Evolutionary conservation across 2,113 vertebrate species (phyloP).

Genomic region (Cavia aperea): DNA sequence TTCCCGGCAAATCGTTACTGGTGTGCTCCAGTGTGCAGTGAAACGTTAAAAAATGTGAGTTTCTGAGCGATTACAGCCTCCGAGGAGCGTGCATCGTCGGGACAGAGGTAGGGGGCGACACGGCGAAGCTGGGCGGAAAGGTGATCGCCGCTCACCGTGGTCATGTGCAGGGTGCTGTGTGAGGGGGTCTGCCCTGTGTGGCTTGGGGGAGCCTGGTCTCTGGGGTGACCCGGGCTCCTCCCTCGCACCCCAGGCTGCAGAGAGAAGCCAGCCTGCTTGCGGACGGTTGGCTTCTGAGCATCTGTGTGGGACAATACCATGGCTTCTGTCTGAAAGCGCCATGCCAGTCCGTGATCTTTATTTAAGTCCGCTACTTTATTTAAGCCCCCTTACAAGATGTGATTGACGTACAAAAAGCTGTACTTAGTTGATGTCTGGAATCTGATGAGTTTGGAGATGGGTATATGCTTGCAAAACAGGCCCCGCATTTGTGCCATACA

Average conservation of each 20-base stretch:
- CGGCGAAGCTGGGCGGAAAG: neutral
- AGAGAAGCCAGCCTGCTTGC: neutral
- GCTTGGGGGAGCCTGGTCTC: neutral
- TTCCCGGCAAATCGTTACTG: constrained; percentile 62
- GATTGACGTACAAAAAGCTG: neutral
- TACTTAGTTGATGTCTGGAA: neutral
- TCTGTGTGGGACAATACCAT: too few relatives aligned
- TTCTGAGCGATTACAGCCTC: neutral
- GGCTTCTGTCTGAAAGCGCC: neutral
- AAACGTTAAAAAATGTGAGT: constrained; percentile 37
- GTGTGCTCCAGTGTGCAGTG: constrained; percentile 42
- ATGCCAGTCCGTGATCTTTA: neutral
- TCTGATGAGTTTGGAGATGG: neutral
- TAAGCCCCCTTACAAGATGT: neutral
- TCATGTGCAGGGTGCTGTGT: neutral
- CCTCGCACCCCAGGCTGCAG: too few relatives aligned
- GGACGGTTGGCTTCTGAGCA: neutral
- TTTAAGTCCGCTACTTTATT: neutral
- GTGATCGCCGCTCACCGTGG: neutral
- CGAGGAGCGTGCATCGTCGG: neutral
- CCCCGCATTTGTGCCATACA: neutral
- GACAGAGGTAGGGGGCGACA: neutral
- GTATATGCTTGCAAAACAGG: neutral
- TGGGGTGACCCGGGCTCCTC: neutral
- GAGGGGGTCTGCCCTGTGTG: neutral